Evolutionary conservation across 2,888 invertebrate genomes (phyloP), one percentile per base, ranked within the genome.

Genomic region (Listrodromus nycthemerus): DNA sequence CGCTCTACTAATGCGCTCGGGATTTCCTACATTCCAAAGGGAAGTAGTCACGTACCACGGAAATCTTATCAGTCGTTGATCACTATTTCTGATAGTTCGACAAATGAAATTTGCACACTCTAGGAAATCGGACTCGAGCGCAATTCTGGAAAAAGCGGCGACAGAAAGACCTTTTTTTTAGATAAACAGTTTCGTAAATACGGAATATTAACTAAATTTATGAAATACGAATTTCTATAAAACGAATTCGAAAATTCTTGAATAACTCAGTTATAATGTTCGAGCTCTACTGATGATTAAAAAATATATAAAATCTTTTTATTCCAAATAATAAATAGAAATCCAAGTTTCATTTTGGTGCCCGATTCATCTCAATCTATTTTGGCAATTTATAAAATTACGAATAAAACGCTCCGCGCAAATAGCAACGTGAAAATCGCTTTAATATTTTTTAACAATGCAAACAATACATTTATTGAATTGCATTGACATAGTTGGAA

Each of bases 1-100:
- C 27, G 16, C 69, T 61, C 45, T 30, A 24, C 78, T 81, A 80
- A 81, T 74, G 77, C 58, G 67, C 69, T 63, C 50, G 71, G 50
- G 77, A 80, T 80, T 66, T 69, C 58, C 61, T 73, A 58, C 13
- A 27, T 61, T 27, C 27, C 61, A 1, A 66, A 63, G 21, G 33
- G 30, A n/a, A 27, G 19, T 50, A 52, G 58, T 75, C 66, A 63
- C 52, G 82, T 80, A 37, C 67, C 78, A 55, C 50, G 74, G 55
- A 74, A 67, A 24, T 79, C 58, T 75, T 33, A 74, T 82, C 50
- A 7, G 21, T 55, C 73, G 37, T 84, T 78, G 66, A 80, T 82
- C 50, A 67, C 65, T 45, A 13, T 50, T 66, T 27, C 48, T 19
- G 41, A 63, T 69, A 19, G 10, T 58, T 52, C 16, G 16, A 50